Base-by-base conservation (phyloP, 2,113 vertebrate species). In the Xiphophorus maculatus region DNA sequence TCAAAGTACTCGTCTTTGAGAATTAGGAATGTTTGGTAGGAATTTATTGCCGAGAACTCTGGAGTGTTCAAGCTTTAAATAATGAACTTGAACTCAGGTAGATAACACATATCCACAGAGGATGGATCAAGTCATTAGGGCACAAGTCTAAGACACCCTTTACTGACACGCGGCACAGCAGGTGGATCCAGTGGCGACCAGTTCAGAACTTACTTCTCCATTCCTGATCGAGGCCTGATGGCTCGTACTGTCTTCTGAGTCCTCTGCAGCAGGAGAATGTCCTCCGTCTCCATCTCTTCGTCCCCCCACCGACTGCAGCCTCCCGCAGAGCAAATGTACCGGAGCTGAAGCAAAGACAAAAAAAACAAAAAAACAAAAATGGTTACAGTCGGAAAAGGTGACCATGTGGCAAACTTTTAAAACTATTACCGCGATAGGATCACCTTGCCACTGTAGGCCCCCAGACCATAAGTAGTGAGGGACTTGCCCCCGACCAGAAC, bases 171-270 rank as follows among this genome's bases (percentile, higher is more conserved):
- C 1, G 44, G 4, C 19, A 48, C 44, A 48, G 44, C 44, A 48
- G 44, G 15, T 48, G 44, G 44, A 48, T 48, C 44, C 17, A 19
- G 44, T 19, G 14, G 17, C 17, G 29, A 35, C 1, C 3, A 70
- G 44, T 6, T n/a, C 74, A 74, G 71, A 63, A 93, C 97, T 83
- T 85, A 99, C 98, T 98, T 99, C 87, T 99, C 98, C 15, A 92
- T 95, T 84, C 98, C 98, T 0, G 96, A 98, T 29, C 97, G 97
- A 1, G 98, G 97, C 29, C 96, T 95, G 13, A 99, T 97, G 2
- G 98, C 98, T 68, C 98, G 90, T 6, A 99, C 97, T 0, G 98
- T 99, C 91, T 99, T 99, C 94, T 99, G 98, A 4, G 97, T 98
- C 63, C 97, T 95, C 48, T 98, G 97, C 28, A 99, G 90, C 8